Percentiles rank a stretch among this genome's conserved stretches.
Conservation (phyloP, 2,888 invertebrate genomes). For the Meiosimyza platycephala region DNA sequence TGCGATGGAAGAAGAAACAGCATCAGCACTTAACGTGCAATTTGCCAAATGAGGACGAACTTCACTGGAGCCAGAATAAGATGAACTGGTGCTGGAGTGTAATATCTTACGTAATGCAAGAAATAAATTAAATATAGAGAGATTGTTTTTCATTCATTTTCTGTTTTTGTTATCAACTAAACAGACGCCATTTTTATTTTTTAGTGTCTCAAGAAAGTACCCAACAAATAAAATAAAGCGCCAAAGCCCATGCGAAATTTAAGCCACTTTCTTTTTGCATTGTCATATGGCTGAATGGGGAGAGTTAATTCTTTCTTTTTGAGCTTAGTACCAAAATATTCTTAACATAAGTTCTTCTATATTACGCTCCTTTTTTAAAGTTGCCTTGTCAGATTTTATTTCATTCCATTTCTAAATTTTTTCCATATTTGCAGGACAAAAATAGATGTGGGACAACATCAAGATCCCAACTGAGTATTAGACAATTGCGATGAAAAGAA, state of each 20-base stretch:
- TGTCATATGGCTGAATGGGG: no score
- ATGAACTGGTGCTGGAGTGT: not conserved
- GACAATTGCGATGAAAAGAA: no score
- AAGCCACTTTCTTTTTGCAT: no score
- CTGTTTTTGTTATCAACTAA: not conserved
- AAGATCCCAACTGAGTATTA: no score
- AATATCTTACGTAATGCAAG: constrained; percentile 5
- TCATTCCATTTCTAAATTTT: no score
- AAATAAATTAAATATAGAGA: constrained; percentile 10
- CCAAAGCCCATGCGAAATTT: not conserved
- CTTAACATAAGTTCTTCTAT: no score
- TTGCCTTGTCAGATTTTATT: no score
- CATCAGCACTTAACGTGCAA: constrained; percentile 10
- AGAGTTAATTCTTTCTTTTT: no score
- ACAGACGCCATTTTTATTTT: constrained; percentile 32
- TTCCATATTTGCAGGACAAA: no score
- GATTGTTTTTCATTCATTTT: not conserved
- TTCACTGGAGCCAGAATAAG: not conserved
- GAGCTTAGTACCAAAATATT: no score
- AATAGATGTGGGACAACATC: no score
- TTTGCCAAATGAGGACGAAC: constrained; percentile 22
- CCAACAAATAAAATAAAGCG: not conserved
- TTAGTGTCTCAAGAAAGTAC: constrained; percentile 5
- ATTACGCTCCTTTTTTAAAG: no score
- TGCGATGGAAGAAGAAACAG: not conserved